Evolutionary conservation across 2,797 vertebrate genomes (phyloP).

Genomic region (Peromyscus melanophrys): DNA sequence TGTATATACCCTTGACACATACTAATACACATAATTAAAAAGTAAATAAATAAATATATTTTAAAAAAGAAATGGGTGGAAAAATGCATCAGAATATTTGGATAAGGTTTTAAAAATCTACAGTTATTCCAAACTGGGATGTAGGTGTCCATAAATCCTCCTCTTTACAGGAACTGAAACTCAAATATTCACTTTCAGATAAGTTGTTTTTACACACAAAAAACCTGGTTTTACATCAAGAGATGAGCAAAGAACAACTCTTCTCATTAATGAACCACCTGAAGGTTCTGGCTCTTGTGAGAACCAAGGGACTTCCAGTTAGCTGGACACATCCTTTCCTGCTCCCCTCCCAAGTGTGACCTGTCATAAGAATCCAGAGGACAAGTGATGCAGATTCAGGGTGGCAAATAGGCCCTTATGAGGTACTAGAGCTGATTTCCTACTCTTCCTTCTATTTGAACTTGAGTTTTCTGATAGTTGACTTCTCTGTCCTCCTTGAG

Average conservation of each 20-base stretch:
- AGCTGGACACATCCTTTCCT: not conserved
- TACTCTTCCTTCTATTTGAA: not conserved
- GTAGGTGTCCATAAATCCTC: not conserved
- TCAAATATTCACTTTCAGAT: conserved; percentile 72
- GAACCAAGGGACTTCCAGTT: not conserved
- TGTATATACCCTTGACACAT: not conserved
- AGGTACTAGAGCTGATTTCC: not conserved
- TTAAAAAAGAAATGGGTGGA: not conserved
- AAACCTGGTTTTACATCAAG: conserved; percentile 48
- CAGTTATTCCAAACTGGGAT: not conserved
- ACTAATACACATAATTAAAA: not conserved
- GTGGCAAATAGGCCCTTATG: not conserved
- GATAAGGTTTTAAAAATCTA: not conserved
- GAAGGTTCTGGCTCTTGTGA: not conserved
- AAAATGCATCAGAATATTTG: not conserved
- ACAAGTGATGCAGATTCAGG: not conserved
- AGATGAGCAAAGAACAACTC: conserved; percentile 41
- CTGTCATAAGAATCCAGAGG: not conserved
- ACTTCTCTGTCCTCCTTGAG: not conserved
- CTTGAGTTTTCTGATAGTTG: not conserved
- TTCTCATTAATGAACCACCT: conserved; percentile 18
- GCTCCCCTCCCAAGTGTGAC: not conserved
- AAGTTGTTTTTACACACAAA: conserved; percentile 36
- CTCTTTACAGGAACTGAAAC: conserved; percentile 59
- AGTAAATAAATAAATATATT: not conserved